Conservation (phyloP, 2,888 invertebrate species). For the Amphiduros pacificus region DNA sequence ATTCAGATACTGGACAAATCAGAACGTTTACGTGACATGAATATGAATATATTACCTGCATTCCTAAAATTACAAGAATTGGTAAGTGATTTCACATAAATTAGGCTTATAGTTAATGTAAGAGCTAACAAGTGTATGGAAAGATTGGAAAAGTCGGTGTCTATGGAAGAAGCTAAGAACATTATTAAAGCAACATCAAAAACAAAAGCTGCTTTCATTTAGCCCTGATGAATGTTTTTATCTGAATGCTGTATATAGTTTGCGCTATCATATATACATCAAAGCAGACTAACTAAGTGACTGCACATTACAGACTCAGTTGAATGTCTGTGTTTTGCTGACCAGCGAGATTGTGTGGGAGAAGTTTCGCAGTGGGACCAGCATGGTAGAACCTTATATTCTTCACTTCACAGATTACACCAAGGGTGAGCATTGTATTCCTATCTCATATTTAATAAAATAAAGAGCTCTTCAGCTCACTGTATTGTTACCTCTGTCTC, state of each 20-base stretch:
- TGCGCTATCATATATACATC: too few species aligned
- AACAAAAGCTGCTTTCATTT: too few species aligned
- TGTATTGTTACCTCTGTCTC: too few species aligned
- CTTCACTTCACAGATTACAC: conserved; percentile 81
- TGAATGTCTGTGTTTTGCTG: conserved; percentile 76
- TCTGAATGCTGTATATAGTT: too few species aligned
- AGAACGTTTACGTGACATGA: conserved; percentile 76
- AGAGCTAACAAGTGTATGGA: neutral
- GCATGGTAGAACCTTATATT: conserved; percentile 72
- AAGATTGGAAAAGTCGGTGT: neutral
- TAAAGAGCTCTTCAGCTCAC: too few species aligned
- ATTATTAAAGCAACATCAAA: too few species aligned
- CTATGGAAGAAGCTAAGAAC: too few species aligned
- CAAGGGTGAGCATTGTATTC: conserved; percentile 62
- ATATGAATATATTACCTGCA: conserved; percentile 72
- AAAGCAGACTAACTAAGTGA: too few species aligned
- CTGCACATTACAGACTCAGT: conserved; percentile 62
- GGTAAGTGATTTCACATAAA: conserved; percentile 38
- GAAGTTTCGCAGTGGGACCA: conserved; percentile 74
- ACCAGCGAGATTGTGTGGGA: conserved; percentile 79
- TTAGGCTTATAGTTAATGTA: too few species aligned
- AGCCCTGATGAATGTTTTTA: too few species aligned
- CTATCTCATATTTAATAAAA: conserved; percentile 16
- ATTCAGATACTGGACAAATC: conserved; percentile 74
- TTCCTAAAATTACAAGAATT: conserved; percentile 77